A percentile compares a stretch with the other conserved stretches of the same genome.
Evolutionary conservation across 1,140 invertebrate species (phyloP).

Genomic region (Stegodyphus dumicola): DNA sequence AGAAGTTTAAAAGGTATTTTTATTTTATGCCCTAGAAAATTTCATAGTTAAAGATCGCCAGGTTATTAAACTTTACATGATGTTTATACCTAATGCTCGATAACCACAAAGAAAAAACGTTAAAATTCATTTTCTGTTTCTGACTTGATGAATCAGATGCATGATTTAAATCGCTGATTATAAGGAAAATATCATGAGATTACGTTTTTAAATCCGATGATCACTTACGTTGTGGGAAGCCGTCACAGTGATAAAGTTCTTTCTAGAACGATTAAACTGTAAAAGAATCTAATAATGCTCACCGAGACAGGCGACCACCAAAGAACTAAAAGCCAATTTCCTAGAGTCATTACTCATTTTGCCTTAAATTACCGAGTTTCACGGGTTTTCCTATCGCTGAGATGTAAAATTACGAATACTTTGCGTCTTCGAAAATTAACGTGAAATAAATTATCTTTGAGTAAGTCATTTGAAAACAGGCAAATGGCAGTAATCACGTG

Average conservation of each 20-base stretch:
- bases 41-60: too few relatives aligned
- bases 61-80: too few relatives aligned
- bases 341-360: not conserved
- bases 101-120: too few relatives aligned
- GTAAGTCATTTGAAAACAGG: not conserved
- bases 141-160: too few relatives aligned
- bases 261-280: not conserved
- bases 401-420: slow-evolving; percentile 4
- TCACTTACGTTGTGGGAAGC: not conserved
- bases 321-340: not conserved
- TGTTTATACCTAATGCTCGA: too few relatives aligned
- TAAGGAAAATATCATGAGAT: not conserved
- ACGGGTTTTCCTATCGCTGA: not conserved
- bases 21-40: too few relatives aligned
- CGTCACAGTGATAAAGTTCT: not conserved
- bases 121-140: too few relatives aligned
- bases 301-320: not conserved
- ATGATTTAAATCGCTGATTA: too few relatives aligned
- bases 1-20: too few relatives aligned
- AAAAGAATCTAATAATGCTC: not conserved
- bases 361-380: not conserved
- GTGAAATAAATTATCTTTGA: slow-evolving; percentile 7
- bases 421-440: slow-evolving; percentile 12
- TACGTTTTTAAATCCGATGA: not conserved
- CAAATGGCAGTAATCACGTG: not conserved